phyloP scores from a whole-genome alignment of 92 coral and sea anemone genomes.

The Nematostella vectensis region DNA sequence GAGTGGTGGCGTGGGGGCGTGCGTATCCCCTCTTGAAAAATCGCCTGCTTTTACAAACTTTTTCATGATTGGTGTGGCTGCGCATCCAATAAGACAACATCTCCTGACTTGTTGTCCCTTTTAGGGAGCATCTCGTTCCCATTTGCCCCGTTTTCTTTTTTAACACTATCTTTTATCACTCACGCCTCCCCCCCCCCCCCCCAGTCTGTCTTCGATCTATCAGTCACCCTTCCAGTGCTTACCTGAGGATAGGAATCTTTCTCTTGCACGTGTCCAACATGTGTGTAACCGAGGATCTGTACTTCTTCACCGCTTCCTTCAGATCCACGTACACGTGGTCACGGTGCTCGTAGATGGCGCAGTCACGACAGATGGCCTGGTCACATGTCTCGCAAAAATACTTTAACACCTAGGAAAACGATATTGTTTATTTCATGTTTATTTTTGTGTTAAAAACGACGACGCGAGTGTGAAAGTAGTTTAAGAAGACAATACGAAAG shows the following conservation, averaged over 20 bases:
- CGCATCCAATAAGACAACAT: no score
- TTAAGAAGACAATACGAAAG: not conserved
- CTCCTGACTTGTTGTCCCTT: no score
- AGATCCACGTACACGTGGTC: conserved; percentile 81
- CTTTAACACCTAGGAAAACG: conserved; percentile 40
- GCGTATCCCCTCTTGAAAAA: no score
- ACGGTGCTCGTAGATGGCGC: conserved; percentile 86
- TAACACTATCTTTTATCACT: no score
- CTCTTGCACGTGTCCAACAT: conserved; percentile 68
- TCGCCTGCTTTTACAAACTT: no score
- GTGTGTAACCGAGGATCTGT: conserved; percentile 54
- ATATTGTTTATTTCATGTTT: not conserved
- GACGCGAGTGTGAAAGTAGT: not conserved
- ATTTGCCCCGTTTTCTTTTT: no score
- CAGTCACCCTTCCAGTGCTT: not conserved
- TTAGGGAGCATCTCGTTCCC: no score
- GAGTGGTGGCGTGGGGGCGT: no score
- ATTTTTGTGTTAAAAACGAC: not conserved
- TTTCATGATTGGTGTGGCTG: no score
- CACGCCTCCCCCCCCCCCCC: no score
- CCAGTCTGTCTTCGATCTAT: no score
- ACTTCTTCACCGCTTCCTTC: conserved; percentile 71
- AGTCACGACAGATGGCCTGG: conserved; percentile 85
- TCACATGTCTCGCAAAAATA: conserved; percentile 86
- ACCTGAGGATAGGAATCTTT: conserved; percentile 66